These are phyloP conservation scores for Semaprochilodus insignis DNA, from an alignment of 2,797 vertebrate species.

Conservation along the genomic window DNA sequence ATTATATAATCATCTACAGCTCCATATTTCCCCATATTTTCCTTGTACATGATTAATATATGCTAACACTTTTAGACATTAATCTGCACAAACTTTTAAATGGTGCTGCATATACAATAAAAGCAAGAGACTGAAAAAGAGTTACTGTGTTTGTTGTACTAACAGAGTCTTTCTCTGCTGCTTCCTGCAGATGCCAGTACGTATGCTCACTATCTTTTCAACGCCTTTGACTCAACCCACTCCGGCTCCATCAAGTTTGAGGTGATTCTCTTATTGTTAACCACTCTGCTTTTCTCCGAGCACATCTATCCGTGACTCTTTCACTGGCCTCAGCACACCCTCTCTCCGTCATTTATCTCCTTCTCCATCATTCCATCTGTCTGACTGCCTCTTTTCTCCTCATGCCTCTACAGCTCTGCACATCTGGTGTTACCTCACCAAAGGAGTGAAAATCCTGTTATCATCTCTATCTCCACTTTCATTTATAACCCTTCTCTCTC, in stretches of 20 bases:
- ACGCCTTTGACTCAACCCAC: constrained; percentile 94
- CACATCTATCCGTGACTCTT: too few relatives aligned
- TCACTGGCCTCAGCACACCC: neutral
- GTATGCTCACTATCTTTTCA: constrained; percentile 97
- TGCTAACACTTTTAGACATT: too few relatives aligned
- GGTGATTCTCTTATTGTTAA: constrained; percentile 74
- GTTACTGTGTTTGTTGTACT: neutral
- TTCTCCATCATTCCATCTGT: neutral
- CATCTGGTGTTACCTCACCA: neutral
- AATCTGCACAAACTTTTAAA: too few relatives aligned
- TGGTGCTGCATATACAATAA: neutral
- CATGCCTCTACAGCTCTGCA: neutral
- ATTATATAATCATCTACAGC: too few relatives aligned
- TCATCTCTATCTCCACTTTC: neutral
- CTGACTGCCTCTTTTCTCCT: constrained; percentile 11
- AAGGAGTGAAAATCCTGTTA: neutral
- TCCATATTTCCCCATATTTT: too few relatives aligned
- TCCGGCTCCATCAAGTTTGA: constrained; percentile 97
- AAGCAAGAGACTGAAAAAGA: neutral
- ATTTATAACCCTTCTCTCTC: neutral
- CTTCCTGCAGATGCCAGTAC: constrained; percentile 89
- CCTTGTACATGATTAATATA: too few relatives aligned
- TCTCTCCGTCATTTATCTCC: neutral
- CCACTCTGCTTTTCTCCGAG: neutral
- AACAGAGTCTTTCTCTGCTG: neutral